phyloP scores from a whole-genome alignment of 2,113 vertebrate genomes.

The Triplophysa siluroides region DNA sequence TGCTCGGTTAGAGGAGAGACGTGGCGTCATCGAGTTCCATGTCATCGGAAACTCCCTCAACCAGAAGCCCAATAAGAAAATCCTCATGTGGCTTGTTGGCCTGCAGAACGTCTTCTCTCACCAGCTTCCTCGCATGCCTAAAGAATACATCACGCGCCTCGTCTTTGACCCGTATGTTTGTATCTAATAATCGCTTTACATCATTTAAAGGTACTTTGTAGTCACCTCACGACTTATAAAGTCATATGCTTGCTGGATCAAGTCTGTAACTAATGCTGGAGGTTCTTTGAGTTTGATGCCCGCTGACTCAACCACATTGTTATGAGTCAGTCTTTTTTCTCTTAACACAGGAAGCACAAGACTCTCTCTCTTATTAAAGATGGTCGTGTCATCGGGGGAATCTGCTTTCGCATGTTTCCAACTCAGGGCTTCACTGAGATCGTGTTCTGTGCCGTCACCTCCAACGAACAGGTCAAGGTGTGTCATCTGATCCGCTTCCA shows the following conservation, averaged over 20 bases:
- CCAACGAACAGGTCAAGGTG: slow-evolving; percentile 99
- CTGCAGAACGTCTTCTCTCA: slow-evolving; percentile 98
- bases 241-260: too few relatives aligned
- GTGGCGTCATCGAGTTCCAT: slow-evolving; percentile 96
- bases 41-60: slow-evolving; percentile 95
- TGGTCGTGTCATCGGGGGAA: slow-evolving; percentile 95
- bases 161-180: slow-evolving; percentile 95
- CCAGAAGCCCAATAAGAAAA: slow-evolving; percentile 97
- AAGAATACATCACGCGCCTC: slow-evolving; percentile 96
- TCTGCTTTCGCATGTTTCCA: slow-evolving; percentile 98
- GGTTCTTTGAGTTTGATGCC: background rate
- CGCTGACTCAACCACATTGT: background rate
- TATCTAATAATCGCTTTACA: too few relatives aligned
- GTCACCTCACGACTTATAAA: too few relatives aligned
- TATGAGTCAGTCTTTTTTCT: background rate
- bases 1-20: slow-evolving; percentile 88
- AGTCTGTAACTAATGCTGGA: too few relatives aligned
- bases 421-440: slow-evolving; percentile 98
- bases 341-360: slow-evolving; percentile 89
- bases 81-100: slow-evolving; percentile 97
- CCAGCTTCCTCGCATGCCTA: slow-evolving; percentile 97
- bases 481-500: slow-evolving; percentile 9
- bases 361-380: slow-evolving; percentile 98
- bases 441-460: slow-evolving; percentile 98
- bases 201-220: too few relatives aligned